Evolutionary conservation across 1,140 invertebrate genomes (phyloP), one percentile per base, ranked within the genome.

Genomic region (Bombus impatiens): DNA sequence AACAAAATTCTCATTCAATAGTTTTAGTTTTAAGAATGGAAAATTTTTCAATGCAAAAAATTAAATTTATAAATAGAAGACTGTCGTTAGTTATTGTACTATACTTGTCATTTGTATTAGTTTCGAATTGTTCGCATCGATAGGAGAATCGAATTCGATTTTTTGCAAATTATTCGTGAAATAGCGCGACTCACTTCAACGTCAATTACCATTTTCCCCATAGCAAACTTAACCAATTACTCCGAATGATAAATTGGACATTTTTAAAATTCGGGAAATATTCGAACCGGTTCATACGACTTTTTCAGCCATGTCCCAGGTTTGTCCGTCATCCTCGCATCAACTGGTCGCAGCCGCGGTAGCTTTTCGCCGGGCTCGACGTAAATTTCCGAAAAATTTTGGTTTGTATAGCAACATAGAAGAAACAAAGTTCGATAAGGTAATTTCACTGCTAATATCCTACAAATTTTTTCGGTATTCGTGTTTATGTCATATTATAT

Each of bases 301-400:
- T 76, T 74, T 74, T 76, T 84, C 10, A 65, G 79, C 59, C 44
- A 94, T 94, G 93, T 92, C 92, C 44, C 89, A 92, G 85, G 84
- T 90, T 86, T 92, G 84, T 75, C 90, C 91, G 22, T 92, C 91
- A 3, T 88, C 88, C n/a, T 93, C 93, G 28, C 93, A 93, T 87
- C 92, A 93, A 80, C 86, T 93, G 70, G 90, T 84, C 13, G 93
- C 92, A 9, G 91, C 93, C 35, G 62, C 93, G 6, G 82, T 90
- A 32, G 93, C 93, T 67, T 94, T 94, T 77, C 89, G 90, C 82
- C 89, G 90, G 35, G 93, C 93, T 15, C 89, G 93, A n/a, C 88
- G 87, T 35, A 93, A 90, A 86, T 94, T 94, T 86, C 91, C 93
- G 0, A 93, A 90, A 78, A 89, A 93, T 81, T 91, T 87, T 53